These are phyloP conservation scores for Cantharis nigra DNA, from an alignment of 2,888 invertebrate species.

Conservation along the genomic window DNA sequence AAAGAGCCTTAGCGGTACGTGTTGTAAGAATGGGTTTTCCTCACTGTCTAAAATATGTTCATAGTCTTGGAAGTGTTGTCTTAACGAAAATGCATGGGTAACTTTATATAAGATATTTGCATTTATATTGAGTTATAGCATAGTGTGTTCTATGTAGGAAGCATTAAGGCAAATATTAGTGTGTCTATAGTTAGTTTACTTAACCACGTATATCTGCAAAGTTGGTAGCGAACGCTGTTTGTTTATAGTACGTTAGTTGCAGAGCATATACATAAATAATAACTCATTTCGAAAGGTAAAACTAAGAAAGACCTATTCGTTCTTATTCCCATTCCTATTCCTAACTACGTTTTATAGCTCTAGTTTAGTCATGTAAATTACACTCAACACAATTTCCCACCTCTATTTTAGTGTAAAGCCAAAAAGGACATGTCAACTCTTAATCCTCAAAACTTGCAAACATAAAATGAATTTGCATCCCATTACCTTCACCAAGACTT, in stretches of 20 bases:
- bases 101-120: constrained; percentile 57
- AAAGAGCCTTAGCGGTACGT: neutral
- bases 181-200: constrained; percentile 53
- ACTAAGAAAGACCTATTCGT: neutral
- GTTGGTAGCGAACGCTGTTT: constrained; percentile 51
- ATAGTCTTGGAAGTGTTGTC: constrained; percentile 50
- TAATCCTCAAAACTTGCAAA: neutral
- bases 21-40: constrained; percentile 8
- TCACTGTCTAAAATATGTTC: constrained; percentile 28
- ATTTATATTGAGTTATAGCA: constrained; percentile 57
- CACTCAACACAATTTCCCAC: neutral
- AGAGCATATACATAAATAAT: constrained; percentile 11
- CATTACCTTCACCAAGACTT: neutral
- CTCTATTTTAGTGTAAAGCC: neutral
- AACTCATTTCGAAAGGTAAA: constrained; percentile 16
- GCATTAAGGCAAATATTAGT: constrained; percentile 56
- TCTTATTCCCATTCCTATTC: neutral
- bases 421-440: neutral
- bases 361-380: neutral
- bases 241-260: constrained; percentile 39
- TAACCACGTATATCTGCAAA: constrained; percentile 52
- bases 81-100: constrained; percentile 54
- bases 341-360: neutral
- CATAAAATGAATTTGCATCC: neutral
- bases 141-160: constrained; percentile 45